phyloP scores from a whole-genome alignment of 2,888 invertebrate genomes.

The Tridacna crocea region DNA sequence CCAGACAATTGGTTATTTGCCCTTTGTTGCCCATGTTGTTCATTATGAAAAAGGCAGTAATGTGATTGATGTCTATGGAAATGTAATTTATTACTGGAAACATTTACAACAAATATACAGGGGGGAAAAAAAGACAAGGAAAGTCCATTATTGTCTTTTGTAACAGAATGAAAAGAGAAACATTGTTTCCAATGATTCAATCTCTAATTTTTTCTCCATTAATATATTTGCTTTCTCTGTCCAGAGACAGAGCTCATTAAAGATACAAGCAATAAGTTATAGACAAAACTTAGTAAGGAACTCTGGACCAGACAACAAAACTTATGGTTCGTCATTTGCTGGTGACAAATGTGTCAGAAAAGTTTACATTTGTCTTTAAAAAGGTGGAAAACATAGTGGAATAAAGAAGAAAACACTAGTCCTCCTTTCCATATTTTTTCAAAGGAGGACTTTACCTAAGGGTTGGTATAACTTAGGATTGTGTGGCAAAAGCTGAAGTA shows the following conservation, averaged over 20 bases:
- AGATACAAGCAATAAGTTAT: background rate
- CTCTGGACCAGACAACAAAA: background rate
- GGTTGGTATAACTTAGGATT: too few relatives aligned
- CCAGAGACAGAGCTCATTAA: background rate
- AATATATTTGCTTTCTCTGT: background rate
- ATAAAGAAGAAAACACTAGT: background rate
- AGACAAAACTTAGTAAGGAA: background rate
- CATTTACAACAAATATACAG: background rate
- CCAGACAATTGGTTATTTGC: too few relatives aligned
- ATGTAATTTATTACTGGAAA: constrained; percentile 12
- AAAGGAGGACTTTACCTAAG: too few relatives aligned
- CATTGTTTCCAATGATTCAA: background rate
- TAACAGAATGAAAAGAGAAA: constrained; percentile 1
- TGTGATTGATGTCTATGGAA: constrained; percentile 8
- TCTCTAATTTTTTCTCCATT: background rate
- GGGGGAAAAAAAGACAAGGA: constrained; percentile 1
- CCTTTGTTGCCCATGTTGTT: background rate
- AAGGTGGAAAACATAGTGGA: background rate
- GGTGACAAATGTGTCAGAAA: background rate
- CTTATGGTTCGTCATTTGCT: background rate
- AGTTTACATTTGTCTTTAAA: background rate
- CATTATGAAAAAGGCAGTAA: background rate
- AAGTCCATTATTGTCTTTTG: constrained; percentile 20
- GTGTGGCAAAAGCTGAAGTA: too few relatives aligned
- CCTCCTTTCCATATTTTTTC: too few relatives aligned